Conservation (phyloP, 2,797 vertebrate genomes). For the Eleutherodactylus coqui region DNA sequence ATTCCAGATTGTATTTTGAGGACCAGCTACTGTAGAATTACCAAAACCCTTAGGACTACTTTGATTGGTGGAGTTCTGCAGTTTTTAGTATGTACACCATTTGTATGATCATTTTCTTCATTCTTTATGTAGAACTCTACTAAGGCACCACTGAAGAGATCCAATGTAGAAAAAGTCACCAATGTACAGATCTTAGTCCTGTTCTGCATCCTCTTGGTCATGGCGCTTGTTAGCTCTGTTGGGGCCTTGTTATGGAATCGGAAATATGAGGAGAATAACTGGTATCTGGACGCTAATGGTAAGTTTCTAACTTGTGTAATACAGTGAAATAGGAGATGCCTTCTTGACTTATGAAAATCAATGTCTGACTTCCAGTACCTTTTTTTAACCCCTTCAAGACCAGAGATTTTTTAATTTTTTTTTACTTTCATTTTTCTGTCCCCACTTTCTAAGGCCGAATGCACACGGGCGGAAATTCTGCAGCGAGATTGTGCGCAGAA, state of each 20-base stretch:
- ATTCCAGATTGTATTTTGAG: too few species aligned
- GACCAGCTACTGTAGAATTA: too few species aligned
- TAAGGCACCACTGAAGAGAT: slow-evolving; percentile 97
- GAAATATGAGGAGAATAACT: slow-evolving; percentile 86
- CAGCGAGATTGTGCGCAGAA: too few species aligned
- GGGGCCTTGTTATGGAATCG: slow-evolving; percentile 95
- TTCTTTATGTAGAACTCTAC: slow-evolving; percentile 88
- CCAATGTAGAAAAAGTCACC: slow-evolving; percentile 97
- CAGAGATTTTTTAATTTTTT: too few species aligned
- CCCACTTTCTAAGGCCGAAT: too few species aligned
- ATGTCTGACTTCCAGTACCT: too few species aligned
- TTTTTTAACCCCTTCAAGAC: too few species aligned
- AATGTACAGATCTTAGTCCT: slow-evolving; percentile 97
- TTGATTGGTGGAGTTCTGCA: neutral
- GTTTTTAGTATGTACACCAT: neutral
- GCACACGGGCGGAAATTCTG: too few species aligned
- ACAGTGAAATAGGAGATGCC: too few species aligned
- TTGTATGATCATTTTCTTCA: neutral
- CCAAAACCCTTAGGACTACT: too few species aligned
- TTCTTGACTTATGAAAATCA: too few species aligned
- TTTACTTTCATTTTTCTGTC: too few species aligned
- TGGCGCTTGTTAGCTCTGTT: slow-evolving; percentile 97
- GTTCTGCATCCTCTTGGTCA: slow-evolving; percentile 94
- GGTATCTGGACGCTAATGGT: slow-evolving; percentile 94
- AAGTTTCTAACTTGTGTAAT: slow-evolving; percentile 66